Evolutionary conservation across 2,797 vertebrate genomes (phyloP).

Genomic region (Bufotes viridis): DNA sequence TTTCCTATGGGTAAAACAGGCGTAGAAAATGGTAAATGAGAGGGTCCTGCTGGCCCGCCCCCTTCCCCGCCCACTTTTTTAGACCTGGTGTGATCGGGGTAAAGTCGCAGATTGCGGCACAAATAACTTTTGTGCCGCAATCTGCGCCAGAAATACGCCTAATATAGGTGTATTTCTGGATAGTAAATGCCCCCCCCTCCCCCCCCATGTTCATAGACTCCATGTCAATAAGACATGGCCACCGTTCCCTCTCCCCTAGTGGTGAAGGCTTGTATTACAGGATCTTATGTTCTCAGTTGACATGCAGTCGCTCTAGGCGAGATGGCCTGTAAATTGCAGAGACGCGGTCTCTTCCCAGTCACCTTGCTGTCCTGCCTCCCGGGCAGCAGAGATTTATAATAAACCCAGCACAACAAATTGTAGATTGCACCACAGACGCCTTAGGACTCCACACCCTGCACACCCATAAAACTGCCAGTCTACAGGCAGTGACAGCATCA

Average conservation of each 20-base stretch:
- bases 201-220: too few relatives aligned
- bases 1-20: too few relatives aligned
- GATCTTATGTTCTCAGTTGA: background rate
- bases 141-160: too few relatives aligned
- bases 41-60: too few relatives aligned
- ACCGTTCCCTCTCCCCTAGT: background rate
- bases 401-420: constrained; percentile 38
- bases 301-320: background rate
- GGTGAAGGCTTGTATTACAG: background rate
- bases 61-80: too few relatives aligned
- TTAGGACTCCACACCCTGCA: constrained; percentile 37
- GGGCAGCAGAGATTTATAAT: constrained; percentile 7
- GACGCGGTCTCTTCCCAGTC: background rate
- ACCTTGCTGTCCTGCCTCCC: background rate
- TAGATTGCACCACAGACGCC: constrained; percentile 27
- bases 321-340: background rate
- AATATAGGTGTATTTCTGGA: too few relatives aligned
- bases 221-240: background rate
- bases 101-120: too few relatives aligned
- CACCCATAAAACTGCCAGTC: constrained; percentile 52
- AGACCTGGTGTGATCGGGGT: too few relatives aligned
- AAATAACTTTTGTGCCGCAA: too few relatives aligned
- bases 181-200: too few relatives aligned
- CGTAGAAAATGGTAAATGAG: too few relatives aligned
- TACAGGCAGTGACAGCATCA: background rate